Percentiles rank a stretch among this genome's conserved stretches.
phyloP scores from a whole-genome alignment of 2,888 invertebrate species.

The Erebia epiphron region DNA sequence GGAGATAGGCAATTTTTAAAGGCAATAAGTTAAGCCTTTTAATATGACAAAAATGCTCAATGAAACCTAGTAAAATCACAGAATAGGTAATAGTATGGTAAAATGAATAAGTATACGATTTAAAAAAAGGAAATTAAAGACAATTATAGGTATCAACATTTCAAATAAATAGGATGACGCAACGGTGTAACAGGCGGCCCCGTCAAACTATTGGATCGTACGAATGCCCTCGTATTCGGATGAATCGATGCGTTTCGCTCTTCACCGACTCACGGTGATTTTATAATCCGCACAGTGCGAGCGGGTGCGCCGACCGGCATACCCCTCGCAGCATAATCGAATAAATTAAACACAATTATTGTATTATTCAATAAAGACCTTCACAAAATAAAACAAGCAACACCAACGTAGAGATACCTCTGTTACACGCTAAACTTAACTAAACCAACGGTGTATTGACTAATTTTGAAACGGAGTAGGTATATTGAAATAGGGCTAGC shows the following conservation, averaged over 20 bases:
- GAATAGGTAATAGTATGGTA: no score
- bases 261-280: slow-evolving; percentile 64
- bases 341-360: slow-evolving; percentile 65
- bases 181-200: slow-evolving; percentile 54
- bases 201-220: slow-evolving; percentile 58
- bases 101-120: background rate
- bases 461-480: no score
- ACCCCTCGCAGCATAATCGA: slow-evolving; percentile 36
- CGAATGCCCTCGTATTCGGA: slow-evolving; percentile 64
- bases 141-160: background rate
- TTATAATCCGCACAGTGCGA: slow-evolving; percentile 67
- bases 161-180: slow-evolving; percentile 19
- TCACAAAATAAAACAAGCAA: slow-evolving; percentile 31
- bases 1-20: no score
- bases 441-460: no score
- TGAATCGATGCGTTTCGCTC: slow-evolving; percentile 71
- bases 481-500: no score
- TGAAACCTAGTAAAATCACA: background rate
- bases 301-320: slow-evolving; percentile 52
- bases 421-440: background rate
- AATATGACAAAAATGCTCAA: no score
- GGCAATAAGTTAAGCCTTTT: no score
- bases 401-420: background rate
- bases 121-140: no score
- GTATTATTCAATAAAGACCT: slow-evolving; percentile 54